A percentile compares a stretch with the other conserved stretches of the same genome.
phyloP scores from a whole-genome alignment of 1,140 invertebrate genomes.

The Cyclina sinensis region DNA sequence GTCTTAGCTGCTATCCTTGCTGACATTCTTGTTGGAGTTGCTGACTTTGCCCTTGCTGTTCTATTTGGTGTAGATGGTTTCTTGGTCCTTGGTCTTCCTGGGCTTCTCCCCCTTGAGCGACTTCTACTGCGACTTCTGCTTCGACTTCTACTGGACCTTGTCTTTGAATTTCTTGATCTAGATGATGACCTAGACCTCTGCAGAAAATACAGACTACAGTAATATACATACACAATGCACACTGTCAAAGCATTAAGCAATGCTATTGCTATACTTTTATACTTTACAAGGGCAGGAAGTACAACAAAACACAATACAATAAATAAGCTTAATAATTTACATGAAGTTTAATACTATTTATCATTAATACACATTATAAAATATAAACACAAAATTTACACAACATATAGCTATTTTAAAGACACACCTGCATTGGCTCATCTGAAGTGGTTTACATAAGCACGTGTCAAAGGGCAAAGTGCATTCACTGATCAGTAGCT shows the following conservation, averaged over 20 bases:
- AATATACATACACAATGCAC: too few relatives aligned
- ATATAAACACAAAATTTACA: too few relatives aligned
- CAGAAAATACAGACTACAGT: background rate
- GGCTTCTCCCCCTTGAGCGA: slow-evolving; percentile 56
- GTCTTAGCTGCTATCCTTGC: slow-evolving; percentile 72
- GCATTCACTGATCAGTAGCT: too few relatives aligned
- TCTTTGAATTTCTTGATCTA: slow-evolving; percentile 65
- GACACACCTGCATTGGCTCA: too few relatives aligned
- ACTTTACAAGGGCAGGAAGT: too few relatives aligned
- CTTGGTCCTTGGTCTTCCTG: slow-evolving; percentile 56
- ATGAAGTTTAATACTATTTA: too few relatives aligned
- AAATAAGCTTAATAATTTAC: too few relatives aligned
- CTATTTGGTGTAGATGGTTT: slow-evolving; percentile 65
- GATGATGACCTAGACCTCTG: slow-evolving; percentile 57
- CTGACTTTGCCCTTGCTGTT: slow-evolving; percentile 65
- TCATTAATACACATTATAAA: too few relatives aligned
- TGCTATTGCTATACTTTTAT: background rate
- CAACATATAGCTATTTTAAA: too few relatives aligned
- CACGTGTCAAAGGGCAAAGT: too few relatives aligned
- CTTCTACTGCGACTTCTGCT: slow-evolving; percentile 72
- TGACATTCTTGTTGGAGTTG: slow-evolving; percentile 79
- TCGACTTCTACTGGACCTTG: slow-evolving; percentile 68
- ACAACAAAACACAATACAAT: too few relatives aligned
- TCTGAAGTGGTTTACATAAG: too few relatives aligned
- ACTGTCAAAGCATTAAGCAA: background rate